phyloP scores from a whole-genome alignment of 2,797 vertebrate species.

The Paramormyrops hopkinsi region DNA sequence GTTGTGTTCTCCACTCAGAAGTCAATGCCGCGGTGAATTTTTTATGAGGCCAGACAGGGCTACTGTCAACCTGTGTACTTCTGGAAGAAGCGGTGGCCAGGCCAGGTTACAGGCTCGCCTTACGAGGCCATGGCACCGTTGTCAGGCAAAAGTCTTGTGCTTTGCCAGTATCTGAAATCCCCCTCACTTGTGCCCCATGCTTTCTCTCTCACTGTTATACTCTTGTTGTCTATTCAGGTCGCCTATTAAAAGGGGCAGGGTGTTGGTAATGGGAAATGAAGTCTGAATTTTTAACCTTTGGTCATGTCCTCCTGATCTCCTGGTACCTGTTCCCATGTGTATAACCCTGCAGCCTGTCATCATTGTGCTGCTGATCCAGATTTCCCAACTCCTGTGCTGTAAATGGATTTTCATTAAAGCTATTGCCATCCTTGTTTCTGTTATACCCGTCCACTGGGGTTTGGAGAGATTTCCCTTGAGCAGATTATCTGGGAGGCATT shows the following conservation, averaged over 20 bases:
- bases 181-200: not conserved
- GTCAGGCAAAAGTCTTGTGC: not conserved
- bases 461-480: slow-evolving; percentile 9
- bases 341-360: not conserved
- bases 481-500: slow-evolving; percentile 22
- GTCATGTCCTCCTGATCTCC: not conserved
- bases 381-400: slow-evolving; percentile 19
- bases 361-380: slow-evolving; percentile 15
- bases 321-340: slow-evolving; percentile 9
- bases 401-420: slow-evolving; percentile 13
- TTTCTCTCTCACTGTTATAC: not conserved
- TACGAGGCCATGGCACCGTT: slow-evolving; percentile 17
- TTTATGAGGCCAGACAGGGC: slow-evolving; percentile 53
- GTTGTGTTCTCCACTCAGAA: slow-evolving; percentile 35
- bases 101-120: slow-evolving; percentile 45
- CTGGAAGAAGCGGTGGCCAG: slow-evolving; percentile 35
- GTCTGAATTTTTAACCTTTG: not conserved
- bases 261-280: not conserved
- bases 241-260: not conserved
- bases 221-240: not conserved
- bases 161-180: not conserved
- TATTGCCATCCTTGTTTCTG: not conserved
- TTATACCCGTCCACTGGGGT: slow-evolving; percentile 12
- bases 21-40: slow-evolving; percentile 52
- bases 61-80: slow-evolving; percentile 43